Percentiles rank a stretch among this genome's conserved stretches.
Conservation (phyloP, 1,140 invertebrate species). For the Parapsyche elsis region DNA sequence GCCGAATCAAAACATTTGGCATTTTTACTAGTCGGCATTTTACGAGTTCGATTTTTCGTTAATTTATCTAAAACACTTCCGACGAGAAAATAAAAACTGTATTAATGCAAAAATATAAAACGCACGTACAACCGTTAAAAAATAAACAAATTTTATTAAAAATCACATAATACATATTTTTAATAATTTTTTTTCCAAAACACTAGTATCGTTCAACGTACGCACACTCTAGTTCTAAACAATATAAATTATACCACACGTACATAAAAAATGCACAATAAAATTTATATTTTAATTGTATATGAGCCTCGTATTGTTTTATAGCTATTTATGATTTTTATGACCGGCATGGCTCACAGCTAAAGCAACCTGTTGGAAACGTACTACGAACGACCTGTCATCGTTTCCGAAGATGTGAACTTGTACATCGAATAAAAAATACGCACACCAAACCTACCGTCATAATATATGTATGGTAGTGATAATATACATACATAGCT, state of each 20-base stretch:
- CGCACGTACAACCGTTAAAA: too few species aligned
- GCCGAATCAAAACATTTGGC: not conserved
- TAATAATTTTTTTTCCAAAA: too few species aligned
- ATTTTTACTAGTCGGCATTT: not conserved
- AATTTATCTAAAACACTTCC: too few species aligned
- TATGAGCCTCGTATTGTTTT: slow-evolving; percentile 29
- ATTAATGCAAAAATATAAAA: too few species aligned
- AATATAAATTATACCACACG: not conserved
- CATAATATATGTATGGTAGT: too few species aligned
- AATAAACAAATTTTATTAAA: too few species aligned
- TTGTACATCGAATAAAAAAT: slow-evolving; percentile 11
- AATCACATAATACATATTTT: too few species aligned
- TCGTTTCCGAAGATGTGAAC: not conserved
- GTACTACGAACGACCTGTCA: slow-evolving; percentile 18
- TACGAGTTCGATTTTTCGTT: too few species aligned
- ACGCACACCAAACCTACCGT: not conserved
- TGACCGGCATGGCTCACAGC: slow-evolving; percentile 29
- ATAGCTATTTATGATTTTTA: slow-evolving; percentile 40
- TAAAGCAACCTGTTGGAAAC: slow-evolving; percentile 29
- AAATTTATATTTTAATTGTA: slow-evolving; percentile 38
- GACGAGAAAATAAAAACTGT: too few species aligned
- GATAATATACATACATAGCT: too few species aligned
- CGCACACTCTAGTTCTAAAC: too few species aligned
- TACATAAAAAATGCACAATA: slow-evolving; percentile 22
- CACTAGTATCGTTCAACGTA: too few species aligned